These are phyloP conservation scores for Oreochromis spilurus DNA, from an alignment of 2,113 vertebrate species.

Conservation along the genomic window DNA sequence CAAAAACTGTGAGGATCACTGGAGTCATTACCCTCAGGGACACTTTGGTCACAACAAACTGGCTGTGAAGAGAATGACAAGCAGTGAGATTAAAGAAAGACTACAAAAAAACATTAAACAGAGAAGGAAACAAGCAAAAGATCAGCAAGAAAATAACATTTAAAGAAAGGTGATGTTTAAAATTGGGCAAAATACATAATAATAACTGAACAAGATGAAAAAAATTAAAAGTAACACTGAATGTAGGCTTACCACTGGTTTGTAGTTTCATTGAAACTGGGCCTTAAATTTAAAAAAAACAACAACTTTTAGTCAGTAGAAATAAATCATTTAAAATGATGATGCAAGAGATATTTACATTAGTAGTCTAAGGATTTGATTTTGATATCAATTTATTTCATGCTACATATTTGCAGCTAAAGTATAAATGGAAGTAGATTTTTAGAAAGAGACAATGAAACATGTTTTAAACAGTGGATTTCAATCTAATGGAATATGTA, in stretches of 20 bases:
- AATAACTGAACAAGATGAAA: not conserved
- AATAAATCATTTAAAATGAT: not conserved
- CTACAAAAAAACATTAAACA: not conserved
- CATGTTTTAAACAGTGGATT: not conserved
- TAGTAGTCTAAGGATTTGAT: not conserved
- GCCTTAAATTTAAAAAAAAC: slow-evolving; percentile 30
- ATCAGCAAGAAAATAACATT: not conserved
- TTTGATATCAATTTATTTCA: not conserved
- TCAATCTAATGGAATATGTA: not conserved
- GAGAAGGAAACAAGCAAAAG: not conserved
- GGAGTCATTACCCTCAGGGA: slow-evolving; percentile 90
- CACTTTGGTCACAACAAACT: slow-evolving; percentile 79
- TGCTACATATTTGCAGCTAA: not conserved
- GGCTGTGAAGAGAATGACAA: slow-evolving; percentile 34
- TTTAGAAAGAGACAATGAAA: not conserved
- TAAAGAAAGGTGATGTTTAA: not conserved
- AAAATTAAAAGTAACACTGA: not conserved
- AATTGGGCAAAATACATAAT: not conserved
- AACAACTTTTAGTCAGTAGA: not conserved
- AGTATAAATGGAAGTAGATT: not conserved
- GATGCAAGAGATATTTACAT: not conserved
- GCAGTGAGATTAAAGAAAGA: not conserved
- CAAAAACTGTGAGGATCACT: slow-evolving; percentile 89
- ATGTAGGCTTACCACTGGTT: slow-evolving; percentile 78
- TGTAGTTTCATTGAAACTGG: slow-evolving; percentile 79